Base-by-base conservation (phyloP, 2,888 invertebrate genomes). In the Brenthis daphne region DNA sequence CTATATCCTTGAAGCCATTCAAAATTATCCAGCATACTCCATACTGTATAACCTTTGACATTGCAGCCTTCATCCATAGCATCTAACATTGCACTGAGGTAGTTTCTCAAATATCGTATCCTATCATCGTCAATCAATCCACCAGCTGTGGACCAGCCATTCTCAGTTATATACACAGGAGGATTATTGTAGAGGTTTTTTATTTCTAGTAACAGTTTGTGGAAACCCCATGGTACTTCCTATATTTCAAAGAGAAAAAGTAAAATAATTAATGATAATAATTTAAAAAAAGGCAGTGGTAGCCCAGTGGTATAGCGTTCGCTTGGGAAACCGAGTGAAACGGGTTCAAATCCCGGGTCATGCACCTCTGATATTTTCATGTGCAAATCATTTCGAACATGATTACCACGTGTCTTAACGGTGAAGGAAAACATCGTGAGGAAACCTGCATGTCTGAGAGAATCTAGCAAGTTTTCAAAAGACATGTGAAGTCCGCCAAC, bases 1-100 rank as follows among this genome's bases (percentile, higher is more conserved):
- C 53, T 58, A 51, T 94, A 95, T 48, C 95, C 95, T 55, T 78
- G 76, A 14, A 81, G 81, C 95, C 95, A 95, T 80, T 95, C 95
- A 76, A 95, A 95, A 75, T 94, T 95, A 76, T 96, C 96, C 78
- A 95, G 89, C 6, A 96, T 81, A 47, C 94, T 94, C 94, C 95
- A 95, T 0, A 90, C 92, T 0, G 93, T 90, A 77, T 95, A 95
- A 0, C 93, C 94, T 68, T 76, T 82, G 1, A 94, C 79, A 74
- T 94, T 85, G 67, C 91, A 93, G 0, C 91, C 92, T 6, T 93
- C 89, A 8, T 89, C 81, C 0, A 93, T 74, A 0, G 94, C 94
- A 60, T 93, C 86, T 24, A 93, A 71, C 68, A 94, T 66, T 3
- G 90, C 89, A 33, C 82, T 81, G 6, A 94, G 77, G 71, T 94